Evolutionary conservation across 2,888 invertebrate genomes (phyloP).

Genomic region (Protonemura montana): DNA sequence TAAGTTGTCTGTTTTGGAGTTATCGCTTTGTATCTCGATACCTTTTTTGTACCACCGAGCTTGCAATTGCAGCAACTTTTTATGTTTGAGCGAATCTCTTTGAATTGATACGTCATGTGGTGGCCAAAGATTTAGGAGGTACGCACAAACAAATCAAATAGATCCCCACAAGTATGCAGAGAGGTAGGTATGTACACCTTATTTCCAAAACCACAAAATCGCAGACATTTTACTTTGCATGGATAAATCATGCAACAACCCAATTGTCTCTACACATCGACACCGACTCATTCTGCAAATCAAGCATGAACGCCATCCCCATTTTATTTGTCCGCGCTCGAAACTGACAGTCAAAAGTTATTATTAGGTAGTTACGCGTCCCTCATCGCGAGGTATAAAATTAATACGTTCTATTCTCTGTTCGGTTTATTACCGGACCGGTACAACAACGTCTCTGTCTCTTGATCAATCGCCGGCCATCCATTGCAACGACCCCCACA

Average conservation of each 20-base stretch:
- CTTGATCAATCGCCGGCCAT: constrained; percentile 44
- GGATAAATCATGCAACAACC: background rate
- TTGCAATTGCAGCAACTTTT: background rate
- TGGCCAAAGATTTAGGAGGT: too few species aligned
- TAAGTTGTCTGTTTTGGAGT: background rate
- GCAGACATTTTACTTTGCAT: background rate
- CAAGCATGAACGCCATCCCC: background rate
- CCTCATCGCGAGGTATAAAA: background rate
- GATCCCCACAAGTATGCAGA: too few species aligned
- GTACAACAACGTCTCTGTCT: constrained; percentile 32
- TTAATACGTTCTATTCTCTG: constrained; percentile 7
- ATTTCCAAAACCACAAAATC: background rate
- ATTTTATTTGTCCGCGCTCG: too few species aligned
- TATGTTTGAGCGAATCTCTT: too few species aligned
- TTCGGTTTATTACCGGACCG: background rate
- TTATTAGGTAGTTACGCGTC: background rate
- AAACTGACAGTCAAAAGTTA: background rate
- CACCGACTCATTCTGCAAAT: background rate
- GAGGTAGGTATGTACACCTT: background rate
- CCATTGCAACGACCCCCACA: constrained; percentile 34
- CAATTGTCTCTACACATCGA: background rate
- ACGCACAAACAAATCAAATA: too few species aligned
- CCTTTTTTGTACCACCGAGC: background rate
- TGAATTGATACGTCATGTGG: too few species aligned
- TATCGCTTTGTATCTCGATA: background rate